These are phyloP conservation scores for Xiphias gladius DNA, from an alignment of 2,113 vertebrate genomes.

Conservation along the genomic window DNA sequence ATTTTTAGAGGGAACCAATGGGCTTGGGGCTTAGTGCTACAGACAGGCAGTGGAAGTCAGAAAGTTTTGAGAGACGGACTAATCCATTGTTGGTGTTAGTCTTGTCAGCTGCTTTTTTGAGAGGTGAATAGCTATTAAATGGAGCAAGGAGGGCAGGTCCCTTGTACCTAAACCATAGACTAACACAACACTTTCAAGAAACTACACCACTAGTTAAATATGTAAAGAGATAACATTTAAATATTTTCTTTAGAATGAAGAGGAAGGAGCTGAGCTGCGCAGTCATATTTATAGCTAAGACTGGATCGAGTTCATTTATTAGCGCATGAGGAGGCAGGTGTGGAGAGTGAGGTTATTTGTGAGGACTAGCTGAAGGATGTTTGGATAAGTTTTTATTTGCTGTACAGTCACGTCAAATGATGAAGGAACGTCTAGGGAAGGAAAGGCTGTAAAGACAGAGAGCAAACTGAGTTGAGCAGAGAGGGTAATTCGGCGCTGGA, in stretches of 20 bases:
- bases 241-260: not conserved
- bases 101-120: too few species aligned
- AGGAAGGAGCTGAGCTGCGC: not conserved
- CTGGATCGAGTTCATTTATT: slow-evolving; percentile 6
- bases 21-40: too few species aligned
- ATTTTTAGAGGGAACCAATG: too few species aligned
- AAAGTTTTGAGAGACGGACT: too few species aligned
- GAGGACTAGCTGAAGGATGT: not conserved
- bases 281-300: not conserved
- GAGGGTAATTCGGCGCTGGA: not conserved
- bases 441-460: not conserved
- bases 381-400: slow-evolving; percentile 16
- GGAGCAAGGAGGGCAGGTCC: not conserved
- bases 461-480: not conserved
- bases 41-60: too few species aligned
- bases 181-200: not conserved
- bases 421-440: not conserved
- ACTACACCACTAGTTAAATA: slow-evolving; percentile 15
- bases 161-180: not conserved
- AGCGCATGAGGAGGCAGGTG: not conserved
- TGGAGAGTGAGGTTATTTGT: not conserved
- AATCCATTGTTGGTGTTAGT: too few species aligned
- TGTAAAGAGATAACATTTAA: not conserved
- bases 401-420: not conserved
- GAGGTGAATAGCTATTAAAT: not conserved